Conservation (phyloP, 2,113 vertebrate species). For the Haliaeetus leucogaster region DNA sequence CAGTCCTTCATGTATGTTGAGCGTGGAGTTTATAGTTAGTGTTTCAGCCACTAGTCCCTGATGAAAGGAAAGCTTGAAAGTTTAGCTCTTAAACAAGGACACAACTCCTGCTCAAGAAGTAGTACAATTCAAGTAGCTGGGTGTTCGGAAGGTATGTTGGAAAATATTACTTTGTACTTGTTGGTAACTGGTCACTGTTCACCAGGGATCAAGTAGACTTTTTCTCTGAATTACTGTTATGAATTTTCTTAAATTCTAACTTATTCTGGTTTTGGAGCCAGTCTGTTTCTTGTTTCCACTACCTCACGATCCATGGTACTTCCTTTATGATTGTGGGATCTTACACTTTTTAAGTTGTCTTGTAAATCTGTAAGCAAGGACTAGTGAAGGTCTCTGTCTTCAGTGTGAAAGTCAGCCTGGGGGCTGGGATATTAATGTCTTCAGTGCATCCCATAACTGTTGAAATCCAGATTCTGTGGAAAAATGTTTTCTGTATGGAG, state of each 20-base stretch:
- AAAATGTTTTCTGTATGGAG: not conserved
- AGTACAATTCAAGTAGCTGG: not conserved
- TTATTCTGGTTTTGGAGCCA: not conserved
- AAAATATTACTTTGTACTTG: not conserved
- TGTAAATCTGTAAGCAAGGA: not conserved
- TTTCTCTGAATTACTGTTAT: not conserved
- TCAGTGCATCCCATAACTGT: not conserved
- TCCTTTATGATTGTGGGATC: not conserved
- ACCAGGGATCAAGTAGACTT: not conserved
- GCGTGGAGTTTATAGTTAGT: not conserved
- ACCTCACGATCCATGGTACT: conserved; percentile 4
- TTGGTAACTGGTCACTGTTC: not conserved
- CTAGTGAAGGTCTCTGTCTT: not conserved
- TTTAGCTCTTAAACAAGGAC: not conserved
- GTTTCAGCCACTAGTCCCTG: not conserved
- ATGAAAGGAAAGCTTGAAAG: not conserved
- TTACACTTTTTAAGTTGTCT: not conserved
- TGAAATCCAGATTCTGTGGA: not conserved
- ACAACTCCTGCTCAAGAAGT: not conserved
- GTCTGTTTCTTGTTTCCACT: not conserved
- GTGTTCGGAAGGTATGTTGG: not conserved
- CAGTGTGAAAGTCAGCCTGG: not conserved
- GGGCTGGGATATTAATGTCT: not conserved
- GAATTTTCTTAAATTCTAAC: not conserved
- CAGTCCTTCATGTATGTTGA: not conserved